These are phyloP conservation scores for Mionectes macconnelli DNA, from an alignment of 2,113 vertebrate species.

Conservation along the genomic window DNA sequence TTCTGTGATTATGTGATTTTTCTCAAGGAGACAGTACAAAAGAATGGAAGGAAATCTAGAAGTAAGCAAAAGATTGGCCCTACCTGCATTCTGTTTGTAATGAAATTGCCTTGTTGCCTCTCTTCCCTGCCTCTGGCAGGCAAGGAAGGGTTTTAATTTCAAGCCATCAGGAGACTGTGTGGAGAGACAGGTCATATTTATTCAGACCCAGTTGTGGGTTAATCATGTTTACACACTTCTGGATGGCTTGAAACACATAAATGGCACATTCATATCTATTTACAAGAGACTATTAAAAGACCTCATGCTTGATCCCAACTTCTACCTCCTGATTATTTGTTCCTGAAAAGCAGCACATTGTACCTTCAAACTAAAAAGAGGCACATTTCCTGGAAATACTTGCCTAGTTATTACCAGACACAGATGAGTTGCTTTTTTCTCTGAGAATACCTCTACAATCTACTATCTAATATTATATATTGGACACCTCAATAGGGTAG, in stretches of 20 bases:
- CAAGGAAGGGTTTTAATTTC: neutral
- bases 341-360: rapidly evolving
- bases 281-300: neutral
- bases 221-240: neutral
- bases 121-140: neutral
- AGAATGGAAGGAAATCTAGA: neutral
- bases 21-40: neutral
- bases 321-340: neutral
- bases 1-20: neutral
- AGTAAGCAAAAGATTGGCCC: neutral
- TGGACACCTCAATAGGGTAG: neutral
- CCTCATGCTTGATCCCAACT: neutral
- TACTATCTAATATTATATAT: neutral
- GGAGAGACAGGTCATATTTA: neutral
- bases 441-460: neutral
- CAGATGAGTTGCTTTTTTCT: neutral
- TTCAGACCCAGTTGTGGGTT: neutral
- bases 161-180: neutral
- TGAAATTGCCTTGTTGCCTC: neutral
- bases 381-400: neutral
- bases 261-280: neutral
- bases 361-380: neutral
- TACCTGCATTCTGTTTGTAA: neutral
- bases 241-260: neutral
- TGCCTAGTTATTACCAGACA: neutral